Base-by-base conservation (phyloP, 2,797 vertebrate species). In the Coregonus sp. region DNA sequence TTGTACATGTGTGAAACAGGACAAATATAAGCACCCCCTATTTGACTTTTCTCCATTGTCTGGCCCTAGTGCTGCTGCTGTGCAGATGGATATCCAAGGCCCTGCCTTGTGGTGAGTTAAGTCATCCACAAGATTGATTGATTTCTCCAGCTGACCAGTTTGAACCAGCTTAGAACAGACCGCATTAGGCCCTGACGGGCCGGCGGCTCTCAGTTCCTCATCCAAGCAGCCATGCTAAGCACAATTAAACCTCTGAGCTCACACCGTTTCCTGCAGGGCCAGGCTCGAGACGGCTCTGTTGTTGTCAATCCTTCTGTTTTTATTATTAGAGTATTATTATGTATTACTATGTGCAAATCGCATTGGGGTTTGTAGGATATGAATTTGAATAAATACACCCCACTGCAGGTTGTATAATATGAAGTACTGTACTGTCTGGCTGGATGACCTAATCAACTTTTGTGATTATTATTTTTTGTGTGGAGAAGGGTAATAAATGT, bases 151-250 rank as follows among this genome's bases (percentile, higher is more conserved):
- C 73, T 33, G 82, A 88, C 92, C 77, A 85, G 89, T 90, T 91
- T 81, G 66, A 92, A 91, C 90, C 88, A 85, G 90, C 78, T 80
- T 78, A 71, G 75, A 84, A 78, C 68, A 82, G 85, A 82, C 80
- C 59, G 66, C 75, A 68, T 75, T 67, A 5, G 33, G 74, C 78
- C n/a, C 75, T 79, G 66, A 68, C 51, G 59, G n/a, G 7, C 20
- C 2, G 20, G 9, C 20, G 33, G 29, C 78, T 78, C 61, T 87
- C 80, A 75, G 75, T 87, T 85, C 81, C 88, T 84, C 72, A 75
- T 83, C 70, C 81, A 76, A 68, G 76, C 71, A 50, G 76, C 47
- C 68, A 70, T 75, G 72, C 83, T 80, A 82, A 83, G 80, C 86
- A 77, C 73, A 72, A 73, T 74, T 81, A 85, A 88, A 86, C 65